Evolutionary conservation across 1,140 invertebrate species (phyloP).

Genomic region (Hyphantria cunea): DNA sequence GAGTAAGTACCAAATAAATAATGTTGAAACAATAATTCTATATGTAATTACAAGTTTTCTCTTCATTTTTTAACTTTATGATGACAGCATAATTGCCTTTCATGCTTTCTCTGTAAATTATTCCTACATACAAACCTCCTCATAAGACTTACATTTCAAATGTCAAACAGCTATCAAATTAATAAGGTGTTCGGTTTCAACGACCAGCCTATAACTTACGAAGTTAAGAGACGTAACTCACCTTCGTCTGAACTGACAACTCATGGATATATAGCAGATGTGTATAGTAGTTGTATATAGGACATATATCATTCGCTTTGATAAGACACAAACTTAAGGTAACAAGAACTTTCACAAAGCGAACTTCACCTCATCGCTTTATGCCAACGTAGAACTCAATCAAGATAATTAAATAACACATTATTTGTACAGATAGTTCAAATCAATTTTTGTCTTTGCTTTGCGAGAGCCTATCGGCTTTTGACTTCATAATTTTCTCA

Average conservation of each 20-base stretch:
- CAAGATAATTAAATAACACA: constrained; percentile 1
- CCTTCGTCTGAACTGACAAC: constrained; percentile 2
- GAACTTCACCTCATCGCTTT: constrained; percentile 7
- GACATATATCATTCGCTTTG: not conserved
- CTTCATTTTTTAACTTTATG: too few relatives aligned
- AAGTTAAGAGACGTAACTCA: not conserved
- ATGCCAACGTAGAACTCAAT: constrained; percentile 2
- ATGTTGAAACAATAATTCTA: too few relatives aligned
- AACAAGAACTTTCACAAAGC: constrained; percentile 17
- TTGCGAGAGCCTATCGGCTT: not conserved
- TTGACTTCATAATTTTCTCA: too few relatives aligned
- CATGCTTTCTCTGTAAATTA: too few relatives aligned
- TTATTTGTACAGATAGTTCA: constrained; percentile 2
- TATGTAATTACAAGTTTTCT: too few relatives aligned
- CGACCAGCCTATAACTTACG: not conserved
- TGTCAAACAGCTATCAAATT: not conserved
- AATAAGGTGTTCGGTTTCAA: not conserved
- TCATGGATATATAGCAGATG: constrained; percentile 6
- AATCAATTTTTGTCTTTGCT: not conserved
- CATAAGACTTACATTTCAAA: not conserved
- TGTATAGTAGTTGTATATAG: too few relatives aligned
- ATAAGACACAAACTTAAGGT: constrained; percentile 1
- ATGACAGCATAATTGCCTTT: too few relatives aligned
- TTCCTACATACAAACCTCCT: too few relatives aligned
- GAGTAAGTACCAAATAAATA: too few relatives aligned